Conservation (phyloP, 1,140 invertebrate genomes). For the Drosophila nigrodunni region DNA sequence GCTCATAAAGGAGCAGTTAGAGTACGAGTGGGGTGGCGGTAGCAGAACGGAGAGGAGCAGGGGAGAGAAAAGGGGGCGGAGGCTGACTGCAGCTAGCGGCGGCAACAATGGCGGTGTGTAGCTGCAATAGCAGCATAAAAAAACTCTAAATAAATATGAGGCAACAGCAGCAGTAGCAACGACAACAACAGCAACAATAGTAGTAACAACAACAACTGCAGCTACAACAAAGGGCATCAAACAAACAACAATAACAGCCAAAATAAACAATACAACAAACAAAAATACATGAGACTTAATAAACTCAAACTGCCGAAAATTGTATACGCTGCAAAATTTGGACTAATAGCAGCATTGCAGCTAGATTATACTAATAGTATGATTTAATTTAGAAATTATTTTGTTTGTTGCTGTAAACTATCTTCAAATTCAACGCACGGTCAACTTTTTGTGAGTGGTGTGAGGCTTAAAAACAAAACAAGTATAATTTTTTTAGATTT, state of each 20-base stretch:
- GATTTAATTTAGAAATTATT: too few relatives aligned
- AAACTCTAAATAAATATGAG: conserved; percentile 75
- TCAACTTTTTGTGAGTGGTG: too few relatives aligned
- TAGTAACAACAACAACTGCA: conserved; percentile 33
- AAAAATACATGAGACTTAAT: conserved; percentile 8
- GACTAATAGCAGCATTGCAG: too few relatives aligned
- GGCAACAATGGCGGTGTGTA: conserved; percentile 23
- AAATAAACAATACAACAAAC: conserved; percentile 49
- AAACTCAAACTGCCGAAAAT: not conserved
- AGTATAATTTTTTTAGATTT: too few relatives aligned
- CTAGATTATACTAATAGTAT: too few relatives aligned
- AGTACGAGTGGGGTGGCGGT: not conserved
- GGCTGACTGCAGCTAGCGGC: not conserved
- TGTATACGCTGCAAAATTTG: not conserved
- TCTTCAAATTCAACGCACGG: too few relatives aligned
- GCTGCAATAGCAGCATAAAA: conserved; percentile 57
- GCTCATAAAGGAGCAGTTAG: conserved; percentile 67
- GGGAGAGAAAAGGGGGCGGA: not conserved
- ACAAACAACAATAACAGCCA: conserved; percentile 62
- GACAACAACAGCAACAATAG: conserved; percentile 33
- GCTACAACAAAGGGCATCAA: conserved; percentile 61
- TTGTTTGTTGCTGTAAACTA: too few relatives aligned
- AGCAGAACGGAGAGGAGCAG: not conserved
- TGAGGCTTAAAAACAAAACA: too few relatives aligned
- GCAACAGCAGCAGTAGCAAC: conserved; percentile 32